A percentile compares a stretch with the other conserved stretches of the same genome.
phyloP scores from a whole-genome alignment of 2,797 vertebrate species.

The Channa striata region DNA sequence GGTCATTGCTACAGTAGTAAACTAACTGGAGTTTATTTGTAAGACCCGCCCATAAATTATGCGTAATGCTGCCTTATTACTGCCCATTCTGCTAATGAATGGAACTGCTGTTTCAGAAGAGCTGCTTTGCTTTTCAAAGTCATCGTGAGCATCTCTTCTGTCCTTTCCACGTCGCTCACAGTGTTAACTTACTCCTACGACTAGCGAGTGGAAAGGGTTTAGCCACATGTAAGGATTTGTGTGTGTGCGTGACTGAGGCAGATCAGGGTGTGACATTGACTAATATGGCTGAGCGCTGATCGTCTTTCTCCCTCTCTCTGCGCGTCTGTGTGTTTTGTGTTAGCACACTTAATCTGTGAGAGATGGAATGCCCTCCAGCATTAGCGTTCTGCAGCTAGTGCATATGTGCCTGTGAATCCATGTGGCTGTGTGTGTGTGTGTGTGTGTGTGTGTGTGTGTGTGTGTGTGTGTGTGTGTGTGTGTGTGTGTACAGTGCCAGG shows the following conservation, averaged over 20 bases:
- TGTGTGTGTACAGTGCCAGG: conserved; percentile 69
- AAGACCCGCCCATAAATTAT: too few relatives aligned
- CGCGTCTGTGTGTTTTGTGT: conserved; percentile 41
- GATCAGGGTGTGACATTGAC: conserved; percentile 69
- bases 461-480: conserved; percentile 41
- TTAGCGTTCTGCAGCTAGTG: conserved; percentile 69
- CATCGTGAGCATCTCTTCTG: background rate
- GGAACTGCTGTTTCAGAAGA: background rate
- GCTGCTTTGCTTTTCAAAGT: background rate
- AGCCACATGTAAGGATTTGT: conserved; percentile 71
- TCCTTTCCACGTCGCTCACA: conserved; percentile 17
- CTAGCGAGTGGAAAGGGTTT: conserved; percentile 58
- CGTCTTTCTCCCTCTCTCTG: conserved; percentile 12
- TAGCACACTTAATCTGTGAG: conserved; percentile 63
- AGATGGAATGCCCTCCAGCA: conserved; percentile 72
- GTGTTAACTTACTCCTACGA: conserved; percentile 17
- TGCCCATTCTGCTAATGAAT: too few relatives aligned
- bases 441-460: conserved; percentile 32
- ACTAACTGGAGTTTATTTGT: too few relatives aligned
- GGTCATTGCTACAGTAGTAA: background rate
- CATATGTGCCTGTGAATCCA: conserved; percentile 47
- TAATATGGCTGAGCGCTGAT: conserved; percentile 68
- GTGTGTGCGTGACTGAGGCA: conserved; percentile 51
- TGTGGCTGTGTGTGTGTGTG: conserved; percentile 34
- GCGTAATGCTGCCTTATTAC: too few relatives aligned